Base-by-base conservation (phyloP, 2,797 vertebrate species). In the Linurgus olivaceus region DNA sequence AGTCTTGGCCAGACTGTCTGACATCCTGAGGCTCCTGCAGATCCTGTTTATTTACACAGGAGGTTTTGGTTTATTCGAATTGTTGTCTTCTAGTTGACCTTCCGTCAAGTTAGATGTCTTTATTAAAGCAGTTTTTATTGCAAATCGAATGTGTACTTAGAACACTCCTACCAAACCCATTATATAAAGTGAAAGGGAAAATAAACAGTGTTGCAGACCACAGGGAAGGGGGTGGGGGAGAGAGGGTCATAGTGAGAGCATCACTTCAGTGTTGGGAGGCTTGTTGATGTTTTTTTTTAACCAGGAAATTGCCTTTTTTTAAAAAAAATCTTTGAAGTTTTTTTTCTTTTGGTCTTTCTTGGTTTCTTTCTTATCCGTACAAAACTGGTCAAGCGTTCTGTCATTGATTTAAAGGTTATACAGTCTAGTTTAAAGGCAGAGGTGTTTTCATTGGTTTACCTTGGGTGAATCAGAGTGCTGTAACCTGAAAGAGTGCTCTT, bases 41-140 rank as follows among this genome's bases (percentile, higher is more conserved):
- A 89, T 96, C 93, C 94, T 96, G 88, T 93, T 94, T 93, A 85
- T 96, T 93, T 96, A 85, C 85, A 42, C 75, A 84, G 78, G 91
- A 95, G 94, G 91, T 83, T 97, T 96, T 95, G 94, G 92, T 83
- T 96, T 95, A 86, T 88, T 94, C 2, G 13, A 86, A 59, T 81
- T 92, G 88, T 58, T 8, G 17, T 91, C 81, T 95, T 88, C 82
- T 92, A 92, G 92, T 68, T 93, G 95, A 96, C 88, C 92, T 95
- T 94, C 94, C 2, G 4, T 94, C 93, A 91, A 86, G 87, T 90
- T 94, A 93, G 87, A 86, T 93, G 86, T 79, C 89, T 94, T 90
- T 93, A 95, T 88, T 96, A 96, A 96, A 94, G 94, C 55, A 44
- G 28, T 57, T 93, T 96, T 96, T 96, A 95, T 96, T 93, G 82